Evolutionary conservation across 2,113 vertebrate genomes (phyloP).

Genomic region (Chaetorhynchus papuensis): DNA sequence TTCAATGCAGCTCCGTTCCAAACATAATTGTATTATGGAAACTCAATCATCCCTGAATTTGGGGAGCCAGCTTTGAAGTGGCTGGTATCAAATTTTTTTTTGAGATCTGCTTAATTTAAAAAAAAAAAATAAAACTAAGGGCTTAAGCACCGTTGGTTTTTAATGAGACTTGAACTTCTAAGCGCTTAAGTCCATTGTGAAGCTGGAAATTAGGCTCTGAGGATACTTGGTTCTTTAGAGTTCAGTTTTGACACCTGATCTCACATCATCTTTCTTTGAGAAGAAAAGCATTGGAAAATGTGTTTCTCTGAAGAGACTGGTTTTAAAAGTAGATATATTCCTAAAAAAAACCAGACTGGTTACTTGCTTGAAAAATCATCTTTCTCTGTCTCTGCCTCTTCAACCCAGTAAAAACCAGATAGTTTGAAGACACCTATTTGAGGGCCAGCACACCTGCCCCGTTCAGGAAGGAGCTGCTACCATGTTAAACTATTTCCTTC

Average conservation of each 20-base stretch:
- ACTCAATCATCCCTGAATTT: slow-evolving; percentile 16
- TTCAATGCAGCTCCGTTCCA: neutral
- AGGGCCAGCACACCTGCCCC: neutral
- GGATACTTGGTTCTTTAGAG: neutral
- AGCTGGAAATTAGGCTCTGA: neutral
- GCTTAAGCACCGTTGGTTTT: neutral
- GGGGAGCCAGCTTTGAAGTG: slow-evolving; percentile 26
- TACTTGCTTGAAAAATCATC: neutral
- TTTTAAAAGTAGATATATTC: neutral
- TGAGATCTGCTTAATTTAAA: neutral
- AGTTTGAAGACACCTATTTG: neutral
- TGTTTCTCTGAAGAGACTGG: neutral
- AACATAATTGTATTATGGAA: slow-evolving; percentile 43
- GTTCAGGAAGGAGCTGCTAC: neutral
- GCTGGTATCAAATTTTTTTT: neutral
- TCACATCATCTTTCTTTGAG: neutral
- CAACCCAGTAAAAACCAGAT: neutral
- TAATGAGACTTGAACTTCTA: slow-evolving; percentile 9
- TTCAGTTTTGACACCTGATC: neutral
- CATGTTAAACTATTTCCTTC: neutral
- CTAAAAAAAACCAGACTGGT: neutral
- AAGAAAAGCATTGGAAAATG: neutral
- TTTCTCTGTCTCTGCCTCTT: neutral
- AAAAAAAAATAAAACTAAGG: neutral
- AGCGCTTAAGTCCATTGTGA: neutral